Evolutionary conservation across 2,888 invertebrate genomes (phyloP).

Genomic region (Branchipolynoe longqiensis): DNA sequence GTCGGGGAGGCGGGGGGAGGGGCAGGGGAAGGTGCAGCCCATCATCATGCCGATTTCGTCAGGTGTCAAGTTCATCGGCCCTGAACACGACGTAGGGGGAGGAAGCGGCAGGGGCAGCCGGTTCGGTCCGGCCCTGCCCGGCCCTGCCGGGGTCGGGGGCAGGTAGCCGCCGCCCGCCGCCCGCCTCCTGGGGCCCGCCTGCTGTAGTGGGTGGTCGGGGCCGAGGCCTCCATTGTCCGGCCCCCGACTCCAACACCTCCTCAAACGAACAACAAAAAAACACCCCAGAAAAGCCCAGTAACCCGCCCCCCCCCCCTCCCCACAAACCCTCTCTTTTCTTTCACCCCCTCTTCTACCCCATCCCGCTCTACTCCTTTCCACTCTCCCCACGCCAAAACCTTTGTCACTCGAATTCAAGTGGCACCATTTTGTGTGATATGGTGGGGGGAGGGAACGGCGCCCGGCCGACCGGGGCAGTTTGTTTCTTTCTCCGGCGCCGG

Average conservation of each 20-base stretch:
- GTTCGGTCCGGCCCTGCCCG: no score
- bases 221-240: slow-evolving; percentile 12
- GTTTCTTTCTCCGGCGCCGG: slow-evolving; percentile 5
- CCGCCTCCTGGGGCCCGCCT: not conserved
- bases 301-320: no score
- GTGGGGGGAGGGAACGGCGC: slow-evolving; percentile 12
- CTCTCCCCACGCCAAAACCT: no score
- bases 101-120: no score
- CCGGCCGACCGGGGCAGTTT: slow-evolving; percentile 19
- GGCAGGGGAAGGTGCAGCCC: no score
- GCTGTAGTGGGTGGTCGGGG: slow-evolving; percentile 34
- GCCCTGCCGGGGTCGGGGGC: no score
- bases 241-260: slow-evolving; percentile 21
- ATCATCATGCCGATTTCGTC: slow-evolving; percentile 50
- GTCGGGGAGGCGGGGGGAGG: no score
- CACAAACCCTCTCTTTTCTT: no score
- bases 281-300: no score
- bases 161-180: not conserved
- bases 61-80: slow-evolving; percentile 48
- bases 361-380: no score
- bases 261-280: not conserved
- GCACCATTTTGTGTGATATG: slow-evolving; percentile 48
- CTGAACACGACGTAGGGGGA: slow-evolving; percentile 1
- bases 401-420: slow-evolving; percentile 35
- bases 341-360: no score